Evolutionary conservation across 2,888 invertebrate species (phyloP).

Genomic region (Hyposoter didymator): DNA sequence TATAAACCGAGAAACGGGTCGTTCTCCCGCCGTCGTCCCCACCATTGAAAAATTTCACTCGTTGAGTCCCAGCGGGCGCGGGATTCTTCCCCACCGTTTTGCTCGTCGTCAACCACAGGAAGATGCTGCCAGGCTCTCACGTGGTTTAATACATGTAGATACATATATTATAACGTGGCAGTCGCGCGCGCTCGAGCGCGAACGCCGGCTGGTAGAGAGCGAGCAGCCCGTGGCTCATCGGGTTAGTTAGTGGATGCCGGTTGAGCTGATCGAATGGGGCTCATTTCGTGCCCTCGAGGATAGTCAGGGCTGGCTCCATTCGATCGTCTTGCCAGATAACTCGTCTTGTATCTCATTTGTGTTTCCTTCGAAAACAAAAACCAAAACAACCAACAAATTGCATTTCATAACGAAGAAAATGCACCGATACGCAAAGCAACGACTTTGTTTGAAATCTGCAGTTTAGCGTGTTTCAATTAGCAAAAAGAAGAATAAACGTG

Average conservation of each 20-base stretch:
- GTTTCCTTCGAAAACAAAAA: slow-evolving; percentile 7
- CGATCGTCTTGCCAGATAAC: not conserved
- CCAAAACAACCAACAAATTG: not conserved
- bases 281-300: slow-evolving; percentile 34
- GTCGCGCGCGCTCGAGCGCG: slow-evolving; percentile 71
- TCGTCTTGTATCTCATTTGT: not conserved
- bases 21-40: slow-evolving; percentile 35
- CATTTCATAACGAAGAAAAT: not conserved
- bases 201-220: slow-evolving; percentile 73
- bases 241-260: slow-evolving; percentile 79
- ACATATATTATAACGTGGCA: slow-evolving; percentile 78
- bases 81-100: slow-evolving; percentile 29
- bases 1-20: slow-evolving; percentile 53
- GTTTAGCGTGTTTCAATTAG: slow-evolving; percentile 4
- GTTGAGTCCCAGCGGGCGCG: slow-evolving; percentile 50
- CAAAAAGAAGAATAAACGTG: slow-evolving; percentile 7
- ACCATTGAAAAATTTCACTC: slow-evolving; percentile 35
- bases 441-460: not conserved
- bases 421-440: not conserved
- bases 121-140: slow-evolving; percentile 74
- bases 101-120: slow-evolving; percentile 44
- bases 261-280: slow-evolving; percentile 68
- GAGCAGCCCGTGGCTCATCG: slow-evolving; percentile 75
- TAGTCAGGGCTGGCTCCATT: slow-evolving; percentile 58
- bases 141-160: slow-evolving; percentile 77